Base-by-base conservation (phyloP, 2,797 vertebrate genomes). In the Vireo griseus region DNA sequence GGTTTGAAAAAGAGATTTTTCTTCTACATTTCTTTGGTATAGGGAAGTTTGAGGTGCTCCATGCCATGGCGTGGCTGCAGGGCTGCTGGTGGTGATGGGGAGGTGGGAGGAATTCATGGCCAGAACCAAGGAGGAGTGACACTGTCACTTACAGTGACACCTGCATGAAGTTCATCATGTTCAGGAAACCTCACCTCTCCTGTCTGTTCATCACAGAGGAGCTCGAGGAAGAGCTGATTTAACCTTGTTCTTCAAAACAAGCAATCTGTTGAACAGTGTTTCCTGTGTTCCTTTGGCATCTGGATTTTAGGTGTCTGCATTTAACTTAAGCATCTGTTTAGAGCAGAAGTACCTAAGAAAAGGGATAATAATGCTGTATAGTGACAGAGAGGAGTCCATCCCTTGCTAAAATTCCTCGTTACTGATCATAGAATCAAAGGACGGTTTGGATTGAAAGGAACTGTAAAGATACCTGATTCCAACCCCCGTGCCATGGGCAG, bases 241-340 rank as follows among this genome's bases (percentile, higher is more conserved):
- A 58, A 45, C 25, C 22, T 55, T 62, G 9, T 35, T 66, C 37
- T 77, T 42, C 37, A 33, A 9, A 73, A 22, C 10, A 81, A 48
- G 8, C 29, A 25, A 0, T 65, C 16, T 54, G 0, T 19, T 58
- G 20, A 10, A 25, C 16, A 5, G 0, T 42, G 13, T 35, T 74
- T 42, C 13, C 24, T 80, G 4, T 52, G 65, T 47, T 33, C 33
- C 19, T 66, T 52, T 57, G 22, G 26, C 22, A 14, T 33, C 11
- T 67, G 42, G 12, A 17, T 65, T 77, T 92, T 51, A 50, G 33
- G 21, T 66, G 24, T 54, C 24, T 65, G 5, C 4, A 2, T 66
- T 68, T 54, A 50, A 45, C 25, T 40, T 33, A 8, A 29, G 5
- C 7, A 9, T 33, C 48, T 79, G 4, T 47, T 80, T 11, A 16